phyloP scores from a whole-genome alignment of 2,888 invertebrate species.

The Willowsia nigromaculata region DNA sequence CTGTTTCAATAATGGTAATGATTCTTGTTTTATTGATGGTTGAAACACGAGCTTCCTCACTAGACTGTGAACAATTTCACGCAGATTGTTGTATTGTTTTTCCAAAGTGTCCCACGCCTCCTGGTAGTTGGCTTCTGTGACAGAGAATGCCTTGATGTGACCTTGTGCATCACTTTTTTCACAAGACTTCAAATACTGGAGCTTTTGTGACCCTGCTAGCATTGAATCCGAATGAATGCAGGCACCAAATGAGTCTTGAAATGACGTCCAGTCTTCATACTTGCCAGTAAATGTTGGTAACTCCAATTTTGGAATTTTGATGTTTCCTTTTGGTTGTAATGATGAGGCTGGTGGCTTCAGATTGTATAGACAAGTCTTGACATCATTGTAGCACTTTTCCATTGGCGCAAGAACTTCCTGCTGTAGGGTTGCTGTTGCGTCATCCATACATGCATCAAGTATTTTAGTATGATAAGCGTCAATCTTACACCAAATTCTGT shows the following conservation, averaged over 20 bases:
- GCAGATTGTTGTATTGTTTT: constrained; percentile 41
- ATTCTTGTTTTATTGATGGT: not conserved
- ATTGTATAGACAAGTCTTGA: not conserved
- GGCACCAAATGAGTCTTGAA: too few relatives aligned
- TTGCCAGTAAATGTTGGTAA: constrained; percentile 61
- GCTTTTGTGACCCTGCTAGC: not conserved
- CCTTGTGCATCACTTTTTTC: not conserved
- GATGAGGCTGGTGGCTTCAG: not conserved
- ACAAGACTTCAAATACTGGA: not conserved
- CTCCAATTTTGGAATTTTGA: not conserved
- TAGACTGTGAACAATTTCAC: constrained; percentile 33
- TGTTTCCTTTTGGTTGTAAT: too few relatives aligned
- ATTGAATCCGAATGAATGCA: too few relatives aligned
- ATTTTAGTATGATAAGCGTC: not conserved
- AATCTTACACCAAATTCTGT: not conserved
- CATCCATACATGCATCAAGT: not conserved
- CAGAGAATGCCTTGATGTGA: not conserved
- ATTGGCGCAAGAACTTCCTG: not conserved
- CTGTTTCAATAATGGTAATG: not conserved
- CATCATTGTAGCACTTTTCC: not conserved
- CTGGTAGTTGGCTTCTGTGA: constrained; percentile 13
- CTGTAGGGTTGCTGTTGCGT: not conserved
- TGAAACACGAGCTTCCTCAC: not conserved
- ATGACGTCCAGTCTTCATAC: constrained; percentile 62
- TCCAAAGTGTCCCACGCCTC: constrained; percentile 34